Evolutionary conservation across 2,113 vertebrate species (phyloP).

Genomic region (Propithecus coquereli): DNA sequence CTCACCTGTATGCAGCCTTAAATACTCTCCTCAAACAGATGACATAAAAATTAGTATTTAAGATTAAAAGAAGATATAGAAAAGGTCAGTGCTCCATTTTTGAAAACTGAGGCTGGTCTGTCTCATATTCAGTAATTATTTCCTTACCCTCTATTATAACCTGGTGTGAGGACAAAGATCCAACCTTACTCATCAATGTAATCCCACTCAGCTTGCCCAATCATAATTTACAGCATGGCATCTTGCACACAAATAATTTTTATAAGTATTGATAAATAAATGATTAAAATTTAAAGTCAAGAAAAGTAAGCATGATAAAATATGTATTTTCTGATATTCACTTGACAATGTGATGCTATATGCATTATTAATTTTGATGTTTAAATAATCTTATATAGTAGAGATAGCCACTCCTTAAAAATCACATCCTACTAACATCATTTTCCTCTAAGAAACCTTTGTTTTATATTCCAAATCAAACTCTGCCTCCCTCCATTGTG

Average conservation of each 20-base stretch:
- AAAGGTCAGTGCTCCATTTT: background rate
- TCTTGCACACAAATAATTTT: background rate
- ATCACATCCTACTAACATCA: background rate
- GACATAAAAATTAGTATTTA: background rate
- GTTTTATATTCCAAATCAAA: background rate
- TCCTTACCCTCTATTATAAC: background rate
- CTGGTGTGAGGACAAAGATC: background rate
- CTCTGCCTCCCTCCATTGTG: background rate
- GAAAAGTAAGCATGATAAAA: background rate
- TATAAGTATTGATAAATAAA: background rate
- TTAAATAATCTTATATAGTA: background rate
- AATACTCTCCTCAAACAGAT: background rate
- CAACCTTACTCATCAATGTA: background rate
- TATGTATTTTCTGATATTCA: background rate
- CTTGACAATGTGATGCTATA: background rate
- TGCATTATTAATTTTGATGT: background rate
- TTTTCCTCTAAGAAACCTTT: background rate
- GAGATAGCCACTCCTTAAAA: background rate
- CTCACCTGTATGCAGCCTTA: background rate
- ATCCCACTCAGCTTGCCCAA: background rate
- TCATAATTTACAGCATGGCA: background rate
- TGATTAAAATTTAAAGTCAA: background rate
- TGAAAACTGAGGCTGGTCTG: background rate
- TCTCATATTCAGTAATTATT: background rate
- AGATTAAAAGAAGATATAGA: background rate